These are phyloP conservation scores for Protosalanx chinensis DNA, from an alignment of 2,797 vertebrate species.

Conservation along the genomic window DNA sequence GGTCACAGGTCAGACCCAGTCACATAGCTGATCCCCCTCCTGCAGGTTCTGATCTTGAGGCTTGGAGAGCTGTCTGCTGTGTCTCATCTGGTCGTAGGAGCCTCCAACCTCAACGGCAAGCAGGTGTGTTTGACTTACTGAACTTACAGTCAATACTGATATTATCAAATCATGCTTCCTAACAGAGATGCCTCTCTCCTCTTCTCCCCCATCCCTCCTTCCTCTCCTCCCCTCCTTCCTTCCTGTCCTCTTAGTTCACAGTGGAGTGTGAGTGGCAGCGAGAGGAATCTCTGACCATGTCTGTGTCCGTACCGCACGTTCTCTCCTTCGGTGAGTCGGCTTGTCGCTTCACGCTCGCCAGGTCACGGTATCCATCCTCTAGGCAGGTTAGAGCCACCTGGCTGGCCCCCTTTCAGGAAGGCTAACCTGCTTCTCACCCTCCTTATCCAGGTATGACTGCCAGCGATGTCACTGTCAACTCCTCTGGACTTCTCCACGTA, in stretches of 20 bases:
- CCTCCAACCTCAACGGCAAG: conserved; percentile 79
- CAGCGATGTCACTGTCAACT: conserved; percentile 78
- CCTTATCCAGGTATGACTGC: conserved; percentile 76
- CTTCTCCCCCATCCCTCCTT: too few relatives aligned
- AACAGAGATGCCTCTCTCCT: background rate
- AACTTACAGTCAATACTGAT: background rate
- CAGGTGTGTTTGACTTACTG: conserved; percentile 76
- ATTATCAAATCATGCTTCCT: background rate
- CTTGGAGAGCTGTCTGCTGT: conserved; percentile 79
- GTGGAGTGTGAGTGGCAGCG: conserved; percentile 93
- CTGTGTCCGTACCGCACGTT: conserved; percentile 81
- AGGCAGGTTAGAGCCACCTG: background rate
- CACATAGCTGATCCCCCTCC: background rate
- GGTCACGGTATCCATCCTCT: background rate
- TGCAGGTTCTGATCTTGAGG: conserved; percentile 77
- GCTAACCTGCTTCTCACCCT: background rate
- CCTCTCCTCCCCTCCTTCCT: too few relatives aligned
- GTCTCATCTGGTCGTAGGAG: conserved; percentile 83
- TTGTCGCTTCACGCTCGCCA: background rate
- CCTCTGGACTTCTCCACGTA: conserved; percentile 82
- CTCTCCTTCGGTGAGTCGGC: conserved; percentile 85
- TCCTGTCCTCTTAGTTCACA: conserved; percentile 74
- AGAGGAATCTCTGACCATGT: conserved; percentile 73
- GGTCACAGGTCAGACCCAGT: too few relatives aligned
- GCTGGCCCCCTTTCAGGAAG: background rate